Evolutionary conservation across 1,140 invertebrate genomes (phyloP).

Genomic region (Choristoneura fumiferana): DNA sequence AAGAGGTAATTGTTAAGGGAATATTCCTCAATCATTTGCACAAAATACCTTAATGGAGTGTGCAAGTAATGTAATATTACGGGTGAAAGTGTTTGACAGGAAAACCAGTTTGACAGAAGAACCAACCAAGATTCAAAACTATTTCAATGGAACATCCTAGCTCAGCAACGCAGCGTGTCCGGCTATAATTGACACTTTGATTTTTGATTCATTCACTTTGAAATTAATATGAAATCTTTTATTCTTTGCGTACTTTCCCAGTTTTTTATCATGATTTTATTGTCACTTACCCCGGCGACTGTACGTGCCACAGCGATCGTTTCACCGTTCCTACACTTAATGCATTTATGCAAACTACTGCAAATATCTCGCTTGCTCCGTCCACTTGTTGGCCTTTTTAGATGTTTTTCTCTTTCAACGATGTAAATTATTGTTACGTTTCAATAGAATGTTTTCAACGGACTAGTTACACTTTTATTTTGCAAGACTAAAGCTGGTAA

Average conservation of each 20-base stretch:
- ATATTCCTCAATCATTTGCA: too few relatives aligned
- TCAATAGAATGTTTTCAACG: conserved; percentile 5
- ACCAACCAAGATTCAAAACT: too few relatives aligned
- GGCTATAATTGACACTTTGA: too few relatives aligned
- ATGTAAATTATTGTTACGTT: conserved; percentile 17
- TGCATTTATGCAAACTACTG: conserved; percentile 57
- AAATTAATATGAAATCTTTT: not conserved
- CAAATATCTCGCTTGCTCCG: conserved; percentile 49
- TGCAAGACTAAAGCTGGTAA: too few relatives aligned
- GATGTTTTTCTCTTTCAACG: not conserved
- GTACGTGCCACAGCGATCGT: conserved; percentile 52
- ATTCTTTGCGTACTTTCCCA: conserved; percentile 1
- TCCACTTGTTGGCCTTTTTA: conserved; percentile 35
- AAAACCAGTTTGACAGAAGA: too few relatives aligned
- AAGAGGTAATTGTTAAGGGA: too few relatives aligned
- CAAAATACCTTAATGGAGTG: too few relatives aligned
- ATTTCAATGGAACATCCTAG: too few relatives aligned
- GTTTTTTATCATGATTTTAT: conserved; percentile 48
- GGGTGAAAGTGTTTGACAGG: too few relatives aligned
- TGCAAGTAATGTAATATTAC: too few relatives aligned
- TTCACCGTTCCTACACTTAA: conserved; percentile 41
- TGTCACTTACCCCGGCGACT: conserved; percentile 44
- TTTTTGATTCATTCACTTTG: too few relatives aligned
- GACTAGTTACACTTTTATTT: not conserved
- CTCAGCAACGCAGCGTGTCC: too few relatives aligned